A percentile compares a stretch with the other conserved stretches of the same genome.
phyloP scores from a whole-genome alignment of 2,113 vertebrate species.

The Meles meles region DNA sequence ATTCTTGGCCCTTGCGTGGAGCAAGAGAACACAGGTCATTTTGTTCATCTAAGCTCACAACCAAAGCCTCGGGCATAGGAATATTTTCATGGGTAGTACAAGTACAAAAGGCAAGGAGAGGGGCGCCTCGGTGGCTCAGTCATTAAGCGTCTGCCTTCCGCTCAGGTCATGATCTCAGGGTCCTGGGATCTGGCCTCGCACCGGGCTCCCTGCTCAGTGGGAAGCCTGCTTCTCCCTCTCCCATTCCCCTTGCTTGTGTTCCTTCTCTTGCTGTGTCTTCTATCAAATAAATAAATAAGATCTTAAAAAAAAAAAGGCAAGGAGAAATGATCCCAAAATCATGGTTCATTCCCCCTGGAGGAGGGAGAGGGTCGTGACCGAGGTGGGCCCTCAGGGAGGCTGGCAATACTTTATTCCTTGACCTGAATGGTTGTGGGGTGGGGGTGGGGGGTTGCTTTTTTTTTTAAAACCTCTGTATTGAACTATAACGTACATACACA shows the following conservation, averaged over 20 bases:
- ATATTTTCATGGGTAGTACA: neutral
- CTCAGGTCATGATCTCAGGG: no score
- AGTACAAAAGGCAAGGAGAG: neutral
- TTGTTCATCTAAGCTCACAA: neutral
- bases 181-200: no score
- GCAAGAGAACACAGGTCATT: neutral
- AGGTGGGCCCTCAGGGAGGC: neutral
- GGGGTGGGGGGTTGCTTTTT: neutral
- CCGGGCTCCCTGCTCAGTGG: no score
- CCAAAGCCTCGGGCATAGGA: neutral
- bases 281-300: no score
- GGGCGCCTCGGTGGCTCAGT: no score
- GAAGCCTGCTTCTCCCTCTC: no score
- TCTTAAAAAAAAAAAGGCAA: neutral
- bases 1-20: rapidly evolving
- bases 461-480: neutral
- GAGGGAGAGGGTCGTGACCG: neutral
- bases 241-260: no score
- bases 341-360: neutral
- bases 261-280: no score
- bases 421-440: no score
- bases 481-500: neutral
- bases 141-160: no score
- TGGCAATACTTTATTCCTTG: neutral
- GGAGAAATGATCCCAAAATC: neutral